Evolutionary conservation across 64 coral and sea anemone species (phyloP).

Genomic region (Montipora efflorescens): DNA sequence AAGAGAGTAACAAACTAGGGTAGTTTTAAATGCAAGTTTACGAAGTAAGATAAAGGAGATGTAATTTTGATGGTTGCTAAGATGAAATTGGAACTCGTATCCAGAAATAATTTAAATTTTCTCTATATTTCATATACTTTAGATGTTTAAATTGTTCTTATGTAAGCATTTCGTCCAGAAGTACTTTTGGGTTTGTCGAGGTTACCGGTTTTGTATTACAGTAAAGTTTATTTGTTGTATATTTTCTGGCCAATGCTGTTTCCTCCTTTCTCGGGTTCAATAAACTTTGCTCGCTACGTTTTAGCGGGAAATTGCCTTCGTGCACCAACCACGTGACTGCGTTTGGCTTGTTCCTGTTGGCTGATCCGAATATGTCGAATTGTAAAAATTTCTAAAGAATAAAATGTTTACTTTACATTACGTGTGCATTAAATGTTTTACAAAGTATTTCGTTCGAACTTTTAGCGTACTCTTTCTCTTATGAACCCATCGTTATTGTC

Average conservation of each 20-base stretch:
- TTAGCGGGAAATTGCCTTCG: not conserved
- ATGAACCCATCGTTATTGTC: too few species aligned
- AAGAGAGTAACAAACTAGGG: not conserved
- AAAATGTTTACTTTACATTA: not conserved
- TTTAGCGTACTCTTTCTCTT: too few species aligned
- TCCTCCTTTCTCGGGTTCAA: not conserved
- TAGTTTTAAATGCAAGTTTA: not conserved
- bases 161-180: constrained; percentile 21
- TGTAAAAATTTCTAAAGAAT: constrained; percentile 32
- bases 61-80: constrained; percentile 22
- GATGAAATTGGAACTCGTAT: not conserved
- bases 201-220: not conserved
- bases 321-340: not conserved
- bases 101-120: constrained; percentile 5
- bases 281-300: not conserved
- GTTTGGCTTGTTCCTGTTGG: not conserved
- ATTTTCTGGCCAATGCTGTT: not conserved
- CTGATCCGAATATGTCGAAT: not conserved
- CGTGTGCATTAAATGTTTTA: not conserved
- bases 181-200: not conserved
- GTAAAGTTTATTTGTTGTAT: not conserved
- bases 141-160: constrained; percentile 24
- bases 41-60: not conserved
- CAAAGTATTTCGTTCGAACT: not conserved
- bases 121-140: constrained; percentile 20